These are phyloP conservation scores for Lutraria lutraria DNA, from an alignment of 2,888 invertebrate genomes.

Conservation along the genomic window DNA sequence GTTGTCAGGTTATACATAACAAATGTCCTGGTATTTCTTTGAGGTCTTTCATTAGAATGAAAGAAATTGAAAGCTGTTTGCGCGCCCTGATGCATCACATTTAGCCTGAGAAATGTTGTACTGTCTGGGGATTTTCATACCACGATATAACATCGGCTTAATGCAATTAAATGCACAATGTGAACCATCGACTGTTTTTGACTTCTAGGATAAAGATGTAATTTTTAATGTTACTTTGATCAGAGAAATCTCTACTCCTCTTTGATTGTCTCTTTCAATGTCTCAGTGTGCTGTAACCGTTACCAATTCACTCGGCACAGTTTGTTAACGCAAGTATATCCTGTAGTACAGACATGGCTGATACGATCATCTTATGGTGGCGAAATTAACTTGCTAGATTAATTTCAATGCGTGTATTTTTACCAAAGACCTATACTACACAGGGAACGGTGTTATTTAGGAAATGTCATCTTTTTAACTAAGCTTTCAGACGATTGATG, in stretches of 20 bases:
- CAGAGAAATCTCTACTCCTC: not conserved
- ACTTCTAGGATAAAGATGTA: not conserved
- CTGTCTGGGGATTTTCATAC: conserved; percentile 20
- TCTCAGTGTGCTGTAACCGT: not conserved
- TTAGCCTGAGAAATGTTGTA: conserved; percentile 8
- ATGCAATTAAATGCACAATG: conserved; percentile 16
- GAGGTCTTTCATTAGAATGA: conserved; percentile 44
- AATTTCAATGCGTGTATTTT: too few species aligned
- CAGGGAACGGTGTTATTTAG: too few species aligned
- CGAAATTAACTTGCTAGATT: too few species aligned
- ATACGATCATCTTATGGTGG: too few species aligned
- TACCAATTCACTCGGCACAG: too few species aligned
- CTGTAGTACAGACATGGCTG: too few species aligned
- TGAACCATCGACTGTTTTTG: conserved; percentile 8
- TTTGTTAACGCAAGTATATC: too few species aligned
- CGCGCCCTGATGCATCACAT: conserved; percentile 17
- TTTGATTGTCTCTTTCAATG: not conserved
- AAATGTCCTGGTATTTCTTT: conserved; percentile 49
- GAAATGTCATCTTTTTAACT: too few species aligned
- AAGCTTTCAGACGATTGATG: too few species aligned
- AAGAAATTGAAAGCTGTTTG: conserved; percentile 43
- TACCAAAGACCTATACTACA: too few species aligned
- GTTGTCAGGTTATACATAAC: conserved; percentile 58
- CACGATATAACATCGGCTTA: not conserved
- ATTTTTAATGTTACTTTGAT: not conserved